Evolutionary conservation across 2,888 invertebrate genomes (phyloP), one percentile per base, ranked within the genome.

Genomic region (Thereva nobilitata): DNA sequence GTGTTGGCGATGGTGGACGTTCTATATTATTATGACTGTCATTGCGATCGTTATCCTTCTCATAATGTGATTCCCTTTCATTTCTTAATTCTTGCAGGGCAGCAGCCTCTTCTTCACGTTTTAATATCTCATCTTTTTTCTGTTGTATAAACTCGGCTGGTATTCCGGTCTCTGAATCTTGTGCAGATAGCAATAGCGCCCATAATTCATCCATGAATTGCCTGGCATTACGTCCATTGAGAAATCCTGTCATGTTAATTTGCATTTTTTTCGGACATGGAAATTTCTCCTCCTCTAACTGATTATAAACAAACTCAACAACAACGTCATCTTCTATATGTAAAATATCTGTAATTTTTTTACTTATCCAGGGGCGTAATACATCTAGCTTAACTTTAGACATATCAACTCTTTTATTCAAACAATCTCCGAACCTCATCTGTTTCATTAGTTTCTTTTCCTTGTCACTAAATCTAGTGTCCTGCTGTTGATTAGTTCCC

Each of bases 261-360:
- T 99, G 98, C 91, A 99, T 98, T 83, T 96, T 94, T 82, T 95
- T 93, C 56, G 97, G 96, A 84, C 97, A 96, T 64, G 97, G 97
- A 83, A 89, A 92, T 88, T 93, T 93, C 79, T 94, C 91, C 71
- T 83, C 88, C 81, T 99, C 98, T 67, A 99, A 85, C 82, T 99
- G 98, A 83, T 97, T 97, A 84, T 97, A 95, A 73, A 99, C 96
- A 86, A 96, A 99, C 82, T 98, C 97, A 71, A 97, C 93, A 72
- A 99, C 92, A 47, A 99, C 99, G 82, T 99, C 99, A 81, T 99
- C 99, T 83, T 99, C 99, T 82, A 97, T 93, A 75, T 95, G 95
- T 64, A 99, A 86, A 68, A 98, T 90, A 78, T 97, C 95, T 3
- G 96, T 97, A 68, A 99, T 91, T 82, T 95, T 93, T 79, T 93